Conservation (phyloP, 2,113 vertebrate species). For the Naja naja region DNA sequence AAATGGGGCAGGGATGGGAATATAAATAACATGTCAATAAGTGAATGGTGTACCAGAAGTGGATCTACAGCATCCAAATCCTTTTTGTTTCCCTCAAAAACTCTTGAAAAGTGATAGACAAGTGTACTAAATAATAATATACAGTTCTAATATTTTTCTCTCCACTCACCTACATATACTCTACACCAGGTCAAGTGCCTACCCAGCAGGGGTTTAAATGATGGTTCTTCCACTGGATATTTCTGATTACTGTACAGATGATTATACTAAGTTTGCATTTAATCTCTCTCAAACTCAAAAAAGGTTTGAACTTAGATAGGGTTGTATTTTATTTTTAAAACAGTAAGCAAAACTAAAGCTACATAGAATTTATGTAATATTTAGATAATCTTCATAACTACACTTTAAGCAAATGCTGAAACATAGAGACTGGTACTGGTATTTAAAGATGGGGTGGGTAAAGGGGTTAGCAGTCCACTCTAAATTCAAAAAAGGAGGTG, state of each 20-base stretch:
- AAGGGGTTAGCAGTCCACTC: not conserved
- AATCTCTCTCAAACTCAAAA: not conserved
- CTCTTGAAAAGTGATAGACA: not conserved
- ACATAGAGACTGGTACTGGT: not conserved
- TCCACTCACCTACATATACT: not conserved
- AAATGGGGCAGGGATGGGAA: not conserved
- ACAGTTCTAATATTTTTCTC: not conserved
- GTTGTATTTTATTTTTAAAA: not conserved
- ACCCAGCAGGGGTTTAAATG: not conserved
- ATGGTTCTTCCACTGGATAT: not conserved
- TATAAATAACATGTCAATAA: not conserved
- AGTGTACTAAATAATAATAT: not conserved
- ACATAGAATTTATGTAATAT: not conserved
- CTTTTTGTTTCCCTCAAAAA: not conserved
- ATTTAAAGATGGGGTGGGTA: not conserved
- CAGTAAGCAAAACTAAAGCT: not conserved
- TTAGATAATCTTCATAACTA: not conserved
- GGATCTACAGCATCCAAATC: not conserved
- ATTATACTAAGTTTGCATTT: not conserved
- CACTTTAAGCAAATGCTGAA: not conserved
- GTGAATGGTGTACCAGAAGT: not conserved
- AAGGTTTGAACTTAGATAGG: not conserved
- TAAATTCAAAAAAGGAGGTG: not conserved
- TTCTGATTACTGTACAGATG: not conserved
- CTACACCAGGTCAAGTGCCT: not conserved